Percentiles rank a stretch among this genome's conserved stretches.
These are phyloP conservation scores for Chouioia cunea DNA, from an alignment of 2,888 invertebrate genomes.

Conservation along the genomic window DNA sequence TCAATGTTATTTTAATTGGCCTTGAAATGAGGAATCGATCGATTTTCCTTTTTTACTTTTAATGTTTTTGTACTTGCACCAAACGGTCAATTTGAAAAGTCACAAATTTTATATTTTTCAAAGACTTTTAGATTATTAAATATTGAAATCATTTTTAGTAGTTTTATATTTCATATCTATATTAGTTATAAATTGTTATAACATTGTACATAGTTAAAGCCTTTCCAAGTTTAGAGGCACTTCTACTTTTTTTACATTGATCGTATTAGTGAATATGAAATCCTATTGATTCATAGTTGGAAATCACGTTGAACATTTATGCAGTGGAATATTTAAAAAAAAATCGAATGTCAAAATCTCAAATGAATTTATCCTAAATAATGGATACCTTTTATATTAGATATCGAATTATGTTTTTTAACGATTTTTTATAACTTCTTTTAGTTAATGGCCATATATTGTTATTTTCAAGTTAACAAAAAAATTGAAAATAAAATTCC, in stretches of 20 bases:
- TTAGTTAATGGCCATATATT: constrained; percentile 33
- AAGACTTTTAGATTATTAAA: constrained; percentile 29
- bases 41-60: constrained; percentile 17
- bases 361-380: constrained; percentile 19
- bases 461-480: constrained; percentile 28
- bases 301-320: constrained; percentile 43
- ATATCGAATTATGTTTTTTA: constrained; percentile 19
- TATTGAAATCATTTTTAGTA: constrained; percentile 30
- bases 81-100: constrained; percentile 26
- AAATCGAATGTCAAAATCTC: constrained; percentile 15
- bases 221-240: constrained; percentile 31
- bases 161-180: constrained; percentile 31
- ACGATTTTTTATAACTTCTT: constrained; percentile 36
- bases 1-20: constrained; percentile 15
- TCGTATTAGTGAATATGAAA: constrained; percentile 24
- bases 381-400: constrained; percentile 20
- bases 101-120: constrained; percentile 39
- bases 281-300: constrained; percentile 42
- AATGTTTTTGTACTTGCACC: constrained; percentile 26
- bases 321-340: constrained; percentile 40
- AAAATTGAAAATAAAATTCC: constrained; percentile 5
- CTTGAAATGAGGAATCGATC: constrained; percentile 18
- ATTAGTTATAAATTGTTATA: constrained; percentile 44
- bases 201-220: constrained; percentile 39
- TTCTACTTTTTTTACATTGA: constrained; percentile 46